Evolutionary conservation across 2,888 invertebrate genomes (phyloP).

Genomic region (Agrilus cyanescens): DNA sequence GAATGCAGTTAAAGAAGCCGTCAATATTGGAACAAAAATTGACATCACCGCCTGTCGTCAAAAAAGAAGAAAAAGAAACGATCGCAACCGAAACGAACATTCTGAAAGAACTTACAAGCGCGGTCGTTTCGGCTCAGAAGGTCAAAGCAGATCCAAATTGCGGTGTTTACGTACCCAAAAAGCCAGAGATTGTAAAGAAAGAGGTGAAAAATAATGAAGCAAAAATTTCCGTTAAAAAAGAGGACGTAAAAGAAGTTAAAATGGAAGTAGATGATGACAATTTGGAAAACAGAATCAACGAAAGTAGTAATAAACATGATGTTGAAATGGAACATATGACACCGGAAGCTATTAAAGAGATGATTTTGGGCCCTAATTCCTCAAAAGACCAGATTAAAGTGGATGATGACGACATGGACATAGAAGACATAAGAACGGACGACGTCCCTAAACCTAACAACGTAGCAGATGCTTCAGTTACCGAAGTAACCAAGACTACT

Average conservation of each 20-base stretch:
- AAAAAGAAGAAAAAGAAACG: slow-evolving; percentile 17
- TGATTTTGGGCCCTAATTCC: slow-evolving; percentile 23
- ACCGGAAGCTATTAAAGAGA: slow-evolving; percentile 30
- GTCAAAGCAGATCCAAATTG: slow-evolving; percentile 41
- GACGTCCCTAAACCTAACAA: slow-evolving; percentile 3
- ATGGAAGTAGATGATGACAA: slow-evolving; percentile 7
- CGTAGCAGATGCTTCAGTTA: slow-evolving; percentile 23
- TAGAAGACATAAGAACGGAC: no score
- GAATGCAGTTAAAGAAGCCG: slow-evolving; percentile 37
- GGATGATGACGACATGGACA: background rate
- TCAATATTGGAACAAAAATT: slow-evolving; percentile 62
- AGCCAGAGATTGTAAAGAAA: slow-evolving; percentile 12
- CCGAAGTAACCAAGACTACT: slow-evolving; percentile 33
- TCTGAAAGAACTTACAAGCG: slow-evolving; percentile 47
- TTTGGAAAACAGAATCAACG: slow-evolving; percentile 27
- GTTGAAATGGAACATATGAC: slow-evolving; percentile 31
- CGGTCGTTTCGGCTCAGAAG: slow-evolving; percentile 49
- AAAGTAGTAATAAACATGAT: slow-evolving; percentile 23
- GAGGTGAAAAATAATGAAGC: background rate
- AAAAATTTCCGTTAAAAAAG: background rate
- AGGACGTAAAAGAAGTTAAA: background rate
- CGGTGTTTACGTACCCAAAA: slow-evolving; percentile 26
- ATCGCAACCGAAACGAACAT: slow-evolving; percentile 42
- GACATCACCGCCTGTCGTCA: slow-evolving; percentile 31
- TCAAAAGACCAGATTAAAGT: slow-evolving; percentile 4